Conservation (phyloP, 2,797 vertebrate genomes). For the Crotalus adamanteus region DNA sequence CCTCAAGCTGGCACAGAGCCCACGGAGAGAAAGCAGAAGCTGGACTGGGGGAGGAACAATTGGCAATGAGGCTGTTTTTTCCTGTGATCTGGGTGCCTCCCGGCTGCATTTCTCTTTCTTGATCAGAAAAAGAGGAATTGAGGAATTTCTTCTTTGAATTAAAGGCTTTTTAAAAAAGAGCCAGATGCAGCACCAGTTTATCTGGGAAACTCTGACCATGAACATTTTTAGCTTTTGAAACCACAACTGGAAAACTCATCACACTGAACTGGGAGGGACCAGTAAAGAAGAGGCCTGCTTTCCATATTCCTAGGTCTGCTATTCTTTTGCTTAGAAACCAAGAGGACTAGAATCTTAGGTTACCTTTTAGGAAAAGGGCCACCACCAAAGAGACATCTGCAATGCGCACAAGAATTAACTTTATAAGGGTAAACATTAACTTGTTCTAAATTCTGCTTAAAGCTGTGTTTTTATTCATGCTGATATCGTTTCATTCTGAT, state of each 20-base stretch:
- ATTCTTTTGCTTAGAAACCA: not conserved
- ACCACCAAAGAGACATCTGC: not conserved
- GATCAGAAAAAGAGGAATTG: not conserved
- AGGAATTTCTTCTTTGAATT: not conserved
- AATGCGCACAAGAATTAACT: not conserved
- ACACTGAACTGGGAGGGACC: not conserved
- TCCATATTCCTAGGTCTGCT: not conserved
- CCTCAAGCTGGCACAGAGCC: not conserved
- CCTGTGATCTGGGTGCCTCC: not conserved
- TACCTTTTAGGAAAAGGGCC: not conserved
- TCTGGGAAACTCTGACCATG: not conserved
- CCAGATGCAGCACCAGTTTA: not conserved
- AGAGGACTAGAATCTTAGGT: not conserved
- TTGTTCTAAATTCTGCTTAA: not conserved
- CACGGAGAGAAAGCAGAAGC: not conserved
- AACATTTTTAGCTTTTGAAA: not conserved
- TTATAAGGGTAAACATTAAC: not conserved
- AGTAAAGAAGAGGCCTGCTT: not conserved
- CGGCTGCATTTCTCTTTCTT: not conserved
- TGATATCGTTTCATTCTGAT: not conserved
- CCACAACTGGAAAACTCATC: not conserved
- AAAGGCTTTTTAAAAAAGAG: not conserved
- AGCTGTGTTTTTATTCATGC: not conserved
- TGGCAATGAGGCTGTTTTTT: not conserved
- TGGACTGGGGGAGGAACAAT: not conserved